Percentiles rank a stretch among this genome's conserved stretches.
These are phyloP conservation scores for Cichladusa arquata DNA, from an alignment of 2,113 vertebrate species.

Conservation along the genomic window DNA sequence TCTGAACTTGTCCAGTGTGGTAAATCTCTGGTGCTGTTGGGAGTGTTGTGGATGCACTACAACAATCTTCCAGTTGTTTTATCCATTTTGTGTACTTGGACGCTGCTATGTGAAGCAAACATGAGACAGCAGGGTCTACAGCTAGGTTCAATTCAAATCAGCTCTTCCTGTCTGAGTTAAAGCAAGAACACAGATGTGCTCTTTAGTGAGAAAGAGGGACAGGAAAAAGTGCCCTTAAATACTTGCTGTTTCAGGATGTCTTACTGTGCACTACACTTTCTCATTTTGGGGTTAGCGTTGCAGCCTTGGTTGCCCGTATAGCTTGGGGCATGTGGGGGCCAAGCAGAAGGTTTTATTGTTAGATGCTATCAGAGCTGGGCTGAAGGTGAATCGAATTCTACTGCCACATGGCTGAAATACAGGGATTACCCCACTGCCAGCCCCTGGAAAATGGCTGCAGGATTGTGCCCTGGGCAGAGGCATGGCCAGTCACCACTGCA, in stretches of 20 bases:
- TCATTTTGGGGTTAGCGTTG: neutral
- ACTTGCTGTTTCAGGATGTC: neutral
- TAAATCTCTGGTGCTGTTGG: neutral
- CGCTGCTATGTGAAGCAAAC: accelerated
- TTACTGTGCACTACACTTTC: neutral
- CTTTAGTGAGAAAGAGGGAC: neutral
- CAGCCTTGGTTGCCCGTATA: neutral
- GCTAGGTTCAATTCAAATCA: neutral
- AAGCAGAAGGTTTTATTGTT: neutral
- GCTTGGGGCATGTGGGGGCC: accelerated
- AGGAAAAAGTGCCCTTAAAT: neutral
- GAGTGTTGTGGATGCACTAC: neutral
- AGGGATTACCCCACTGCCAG: neutral
- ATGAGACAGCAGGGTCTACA: neutral
- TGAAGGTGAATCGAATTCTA: neutral
- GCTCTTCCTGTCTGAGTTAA: neutral
- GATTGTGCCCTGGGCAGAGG: neutral
- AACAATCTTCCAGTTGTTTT: neutral
- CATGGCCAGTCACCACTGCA: accelerated
- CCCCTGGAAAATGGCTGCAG: neutral
- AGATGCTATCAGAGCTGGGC: neutral
- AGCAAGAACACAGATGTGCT: neutral
- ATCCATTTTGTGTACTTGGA: neutral
- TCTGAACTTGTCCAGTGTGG: neutral
- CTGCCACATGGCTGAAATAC: neutral